Evolutionary conservation across 2,888 invertebrate species (phyloP).

Genomic region (Crossocerus cetratus): DNA sequence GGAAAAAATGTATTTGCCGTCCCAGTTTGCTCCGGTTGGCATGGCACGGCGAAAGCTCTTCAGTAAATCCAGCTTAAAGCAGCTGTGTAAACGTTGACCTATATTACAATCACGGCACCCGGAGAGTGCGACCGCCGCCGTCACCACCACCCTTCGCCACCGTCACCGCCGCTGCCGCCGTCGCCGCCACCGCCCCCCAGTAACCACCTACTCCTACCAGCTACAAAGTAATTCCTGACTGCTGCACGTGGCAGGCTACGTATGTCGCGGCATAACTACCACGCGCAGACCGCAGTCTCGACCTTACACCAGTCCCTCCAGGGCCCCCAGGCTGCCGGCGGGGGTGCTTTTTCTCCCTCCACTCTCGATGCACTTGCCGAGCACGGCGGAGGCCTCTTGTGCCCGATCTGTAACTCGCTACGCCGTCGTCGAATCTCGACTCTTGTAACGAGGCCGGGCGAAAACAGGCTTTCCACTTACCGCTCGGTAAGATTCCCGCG

Average conservation of each 20-base stretch:
- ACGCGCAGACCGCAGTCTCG: slow-evolving; percentile 15
- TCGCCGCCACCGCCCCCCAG: slow-evolving; percentile 31
- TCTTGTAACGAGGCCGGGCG: too few relatives aligned
- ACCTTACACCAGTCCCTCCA: slow-evolving; percentile 20
- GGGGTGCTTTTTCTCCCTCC: too few relatives aligned
- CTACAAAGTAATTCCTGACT: slow-evolving; percentile 38
- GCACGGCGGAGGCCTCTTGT: too few relatives aligned
- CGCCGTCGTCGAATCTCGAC: too few relatives aligned
- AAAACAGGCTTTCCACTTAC: too few relatives aligned
- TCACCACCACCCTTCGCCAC: slow-evolving; percentile 35
- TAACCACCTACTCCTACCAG: slow-evolving; percentile 41
- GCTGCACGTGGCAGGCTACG: slow-evolving; percentile 26
- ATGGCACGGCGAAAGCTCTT: slow-evolving; percentile 71
- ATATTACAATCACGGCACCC: slow-evolving; percentile 72
- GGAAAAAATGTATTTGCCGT: slow-evolving; percentile 74
- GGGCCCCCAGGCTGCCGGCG: too few relatives aligned
- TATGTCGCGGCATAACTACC: slow-evolving; percentile 10
- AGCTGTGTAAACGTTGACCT: slow-evolving; percentile 76
- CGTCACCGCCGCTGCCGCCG: slow-evolving; percentile 34
- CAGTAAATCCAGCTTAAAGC: slow-evolving; percentile 75
- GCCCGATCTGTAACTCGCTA: too few relatives aligned
- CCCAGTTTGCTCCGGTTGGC: slow-evolving; percentile 72
- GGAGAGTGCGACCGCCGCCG: slow-evolving; percentile 42
- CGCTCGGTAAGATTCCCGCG: too few relatives aligned
- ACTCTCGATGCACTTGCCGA: too few relatives aligned